These are phyloP conservation scores for Epicauta chinensis DNA, from an alignment of 1,140 invertebrate species.

Conservation along the genomic window DNA sequence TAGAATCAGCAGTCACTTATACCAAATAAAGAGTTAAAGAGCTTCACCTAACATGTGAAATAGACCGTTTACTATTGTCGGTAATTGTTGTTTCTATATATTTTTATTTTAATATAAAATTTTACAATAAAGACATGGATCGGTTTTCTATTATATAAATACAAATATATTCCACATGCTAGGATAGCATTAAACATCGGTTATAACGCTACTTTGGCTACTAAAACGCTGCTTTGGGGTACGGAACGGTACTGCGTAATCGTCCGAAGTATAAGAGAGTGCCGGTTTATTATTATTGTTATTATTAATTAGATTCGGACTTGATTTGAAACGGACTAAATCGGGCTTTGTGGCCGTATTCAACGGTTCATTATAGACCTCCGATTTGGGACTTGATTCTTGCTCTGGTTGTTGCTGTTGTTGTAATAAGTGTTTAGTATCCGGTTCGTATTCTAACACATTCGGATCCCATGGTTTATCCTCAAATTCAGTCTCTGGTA, in stretches of 20 bases:
- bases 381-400: constrained; percentile 1
- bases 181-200: constrained; percentile 28
- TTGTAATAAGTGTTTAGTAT: constrained; percentile 1
- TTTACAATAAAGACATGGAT: background rate
- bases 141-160: constrained; percentile 1
- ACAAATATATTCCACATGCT: constrained; percentile 21
- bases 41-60: constrained; percentile 29
- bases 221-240: constrained; percentile 22
- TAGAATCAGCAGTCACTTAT: constrained; percentile 15
- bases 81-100: background rate
- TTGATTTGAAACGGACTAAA: constrained; percentile 6
- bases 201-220: constrained; percentile 35
- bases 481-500: constrained; percentile 64
- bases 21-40: constrained; percentile 10
- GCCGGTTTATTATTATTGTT: background rate
- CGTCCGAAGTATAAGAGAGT: constrained; percentile 21
- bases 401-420: background rate
- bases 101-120: background rate
- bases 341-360: constrained; percentile 2
- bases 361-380: background rate
- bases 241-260: constrained; percentile 19
- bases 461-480: constrained; percentile 66
- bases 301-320: constrained; percentile 1
- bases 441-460: constrained; percentile 21
- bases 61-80: constrained; percentile 13